phyloP scores from a whole-genome alignment of 2,888 invertebrate species.

The Frankliniella intonsa region DNA sequence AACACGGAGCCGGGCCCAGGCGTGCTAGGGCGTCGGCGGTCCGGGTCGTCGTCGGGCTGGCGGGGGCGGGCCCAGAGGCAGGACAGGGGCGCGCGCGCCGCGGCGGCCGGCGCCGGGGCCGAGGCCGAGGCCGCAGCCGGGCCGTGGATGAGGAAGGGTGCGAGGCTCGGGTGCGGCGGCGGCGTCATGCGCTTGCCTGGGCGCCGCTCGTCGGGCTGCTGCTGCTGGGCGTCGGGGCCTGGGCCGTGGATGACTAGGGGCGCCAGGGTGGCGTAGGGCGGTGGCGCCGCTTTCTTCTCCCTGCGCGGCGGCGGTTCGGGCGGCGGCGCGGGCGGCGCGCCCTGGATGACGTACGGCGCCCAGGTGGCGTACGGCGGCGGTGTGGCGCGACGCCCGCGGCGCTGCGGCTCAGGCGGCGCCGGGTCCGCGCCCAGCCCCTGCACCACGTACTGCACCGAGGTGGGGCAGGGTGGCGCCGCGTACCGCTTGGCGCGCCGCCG shows the following conservation, averaged over 20 bases:
- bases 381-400: slow-evolving; percentile 4
- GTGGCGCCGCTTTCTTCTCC: slow-evolving; percentile 2
- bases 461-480: not conserved
- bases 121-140: too few species aligned
- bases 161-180: slow-evolving; percentile 14
- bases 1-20: not conserved
- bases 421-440: slow-evolving; percentile 10
- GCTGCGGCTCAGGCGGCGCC: not conserved
- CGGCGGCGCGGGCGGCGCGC: not conserved
- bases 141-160: not conserved
- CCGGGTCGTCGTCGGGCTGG: not conserved
- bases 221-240: not conserved
- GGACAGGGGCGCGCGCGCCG: not conserved
- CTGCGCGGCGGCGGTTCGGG: not conserved
- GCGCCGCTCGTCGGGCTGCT: not conserved
- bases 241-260: not conserved
- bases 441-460: slow-evolving; percentile 9
- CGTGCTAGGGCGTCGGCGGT: not conserved
- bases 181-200: not conserved
- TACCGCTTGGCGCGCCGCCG: not conserved
- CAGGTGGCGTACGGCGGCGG: slow-evolving; percentile 10
- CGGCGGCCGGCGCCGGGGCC: not conserved
- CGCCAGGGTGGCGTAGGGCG: not conserved
- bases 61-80: not conserved
- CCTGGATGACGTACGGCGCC: slow-evolving; percentile 20